A percentile compares a stretch with the other conserved stretches of the same genome.
Evolutionary conservation across 2,797 vertebrate species (phyloP).

Genomic region (Falco cherrug): DNA sequence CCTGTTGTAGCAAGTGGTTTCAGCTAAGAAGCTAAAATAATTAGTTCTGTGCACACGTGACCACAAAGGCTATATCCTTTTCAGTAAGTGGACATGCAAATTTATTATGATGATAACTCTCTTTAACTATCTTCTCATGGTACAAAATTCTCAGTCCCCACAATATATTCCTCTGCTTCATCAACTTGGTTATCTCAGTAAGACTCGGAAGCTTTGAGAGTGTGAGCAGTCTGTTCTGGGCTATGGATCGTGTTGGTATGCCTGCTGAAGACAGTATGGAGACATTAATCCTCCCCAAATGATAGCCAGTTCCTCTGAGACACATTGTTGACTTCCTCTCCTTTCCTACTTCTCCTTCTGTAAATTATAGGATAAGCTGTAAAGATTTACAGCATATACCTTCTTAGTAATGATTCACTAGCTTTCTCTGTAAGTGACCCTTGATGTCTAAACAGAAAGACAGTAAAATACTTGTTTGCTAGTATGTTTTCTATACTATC

Average conservation of each 20-base stretch:
- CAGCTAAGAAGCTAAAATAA: background rate
- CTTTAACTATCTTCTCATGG: background rate
- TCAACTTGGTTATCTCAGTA: background rate
- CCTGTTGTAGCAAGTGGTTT: background rate
- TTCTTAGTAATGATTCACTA: background rate
- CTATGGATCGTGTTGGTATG: background rate
- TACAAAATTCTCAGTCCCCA: background rate
- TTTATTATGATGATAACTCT: background rate
- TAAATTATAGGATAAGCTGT: background rate
- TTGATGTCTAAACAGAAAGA: background rate
- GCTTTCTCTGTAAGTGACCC: background rate
- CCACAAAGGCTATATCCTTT: background rate
- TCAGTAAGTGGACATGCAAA: no score
- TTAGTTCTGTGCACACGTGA: background rate
- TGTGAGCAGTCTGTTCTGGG: background rate
- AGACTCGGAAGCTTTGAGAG: background rate
- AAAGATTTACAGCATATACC: background rate
- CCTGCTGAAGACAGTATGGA: background rate
- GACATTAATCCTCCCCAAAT: background rate
- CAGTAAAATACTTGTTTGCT: background rate
- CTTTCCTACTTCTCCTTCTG: background rate
- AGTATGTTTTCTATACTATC: background rate
- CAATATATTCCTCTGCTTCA: background rate
- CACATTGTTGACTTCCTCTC: background rate
- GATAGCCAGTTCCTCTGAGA: background rate